phyloP scores from a whole-genome alignment of 2,888 invertebrate species.

The Andrena camellia region DNA sequence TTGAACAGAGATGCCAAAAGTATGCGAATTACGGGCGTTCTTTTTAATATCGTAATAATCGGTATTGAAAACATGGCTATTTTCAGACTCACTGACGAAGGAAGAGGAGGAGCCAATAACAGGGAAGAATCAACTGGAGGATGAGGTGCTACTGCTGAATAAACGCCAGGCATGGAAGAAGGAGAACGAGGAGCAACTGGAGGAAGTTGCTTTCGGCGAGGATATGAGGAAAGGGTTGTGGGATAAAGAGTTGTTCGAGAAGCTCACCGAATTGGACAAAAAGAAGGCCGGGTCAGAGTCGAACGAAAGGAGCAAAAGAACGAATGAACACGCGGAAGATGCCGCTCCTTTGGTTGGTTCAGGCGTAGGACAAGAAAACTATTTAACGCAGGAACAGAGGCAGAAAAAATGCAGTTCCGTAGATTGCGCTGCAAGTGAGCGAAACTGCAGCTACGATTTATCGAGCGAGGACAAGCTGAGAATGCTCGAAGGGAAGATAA shows the following conservation, averaged over 20 bases:
- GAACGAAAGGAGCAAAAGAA: not conserved
- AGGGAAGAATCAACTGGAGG: conserved; percentile 68
- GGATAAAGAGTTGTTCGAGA: conserved; percentile 62
- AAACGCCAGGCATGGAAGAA: conserved; percentile 75
- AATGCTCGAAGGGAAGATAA: conserved; percentile 56
- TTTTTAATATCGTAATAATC: not conserved
- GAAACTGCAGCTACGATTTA: not conserved
- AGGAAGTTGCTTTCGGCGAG: conserved; percentile 77
- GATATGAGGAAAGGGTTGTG: conserved; percentile 65
- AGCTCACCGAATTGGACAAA: conserved; percentile 64
- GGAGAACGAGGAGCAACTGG: conserved; percentile 72
- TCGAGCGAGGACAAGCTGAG: conserved; percentile 44
- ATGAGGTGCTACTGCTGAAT: conserved; percentile 74
- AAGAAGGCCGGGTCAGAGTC: conserved; percentile 16
- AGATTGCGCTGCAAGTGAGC: not conserved
- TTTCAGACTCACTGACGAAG: not conserved
- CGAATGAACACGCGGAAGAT: not conserved
- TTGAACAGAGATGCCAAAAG: not conserved
- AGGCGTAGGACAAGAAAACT: not conserved
- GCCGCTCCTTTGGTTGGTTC: not conserved
- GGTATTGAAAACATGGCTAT: not conserved
- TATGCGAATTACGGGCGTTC: not conserved
- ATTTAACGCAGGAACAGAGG: not conserved
- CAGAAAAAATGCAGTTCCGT: not conserved
- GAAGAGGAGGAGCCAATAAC: conserved; percentile 60